Conservation (phyloP, 2,113 vertebrate species). For the Junco hyemalis region DNA sequence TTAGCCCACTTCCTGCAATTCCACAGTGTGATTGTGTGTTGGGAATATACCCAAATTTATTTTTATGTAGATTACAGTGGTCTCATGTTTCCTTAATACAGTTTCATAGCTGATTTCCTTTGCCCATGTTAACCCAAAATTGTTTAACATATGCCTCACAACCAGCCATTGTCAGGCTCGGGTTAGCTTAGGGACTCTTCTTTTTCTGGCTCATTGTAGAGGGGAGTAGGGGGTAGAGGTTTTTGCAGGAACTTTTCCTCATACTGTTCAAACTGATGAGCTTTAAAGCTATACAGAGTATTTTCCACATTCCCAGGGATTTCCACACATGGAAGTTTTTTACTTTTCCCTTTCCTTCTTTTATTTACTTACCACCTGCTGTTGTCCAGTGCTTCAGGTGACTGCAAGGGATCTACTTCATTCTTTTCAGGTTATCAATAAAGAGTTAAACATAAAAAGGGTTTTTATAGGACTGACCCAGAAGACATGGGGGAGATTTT, state of each 20-base stretch:
- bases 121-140: conserved; percentile 30
- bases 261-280: not conserved
- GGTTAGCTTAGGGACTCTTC: not conserved
- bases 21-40: not conserved
- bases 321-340: not conserved
- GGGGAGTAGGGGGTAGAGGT: accelerated
- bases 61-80: conserved; percentile 64
- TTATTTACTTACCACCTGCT: not conserved
- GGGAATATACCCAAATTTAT: conserved; percentile 64
- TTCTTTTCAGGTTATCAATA: not conserved
- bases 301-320: not conserved
- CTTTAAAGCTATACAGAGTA: not conserved
- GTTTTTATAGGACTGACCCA: not conserved
- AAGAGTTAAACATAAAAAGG: not conserved
- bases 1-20: conserved; percentile 58
- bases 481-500: not conserved
- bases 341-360: not conserved
- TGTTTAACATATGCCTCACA: conserved; percentile 41
- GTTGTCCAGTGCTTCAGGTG: not conserved
- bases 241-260: not conserved
- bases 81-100: conserved; percentile 55
- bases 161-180: not conserved
- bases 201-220: not conserved
- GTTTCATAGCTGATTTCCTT: conserved; percentile 58
- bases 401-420: not conserved